Evolutionary conservation across 2,113 vertebrate species (phyloP), one percentile per base, ranked within the genome.

Genomic region (Entosphenus tridentatus): DNA sequence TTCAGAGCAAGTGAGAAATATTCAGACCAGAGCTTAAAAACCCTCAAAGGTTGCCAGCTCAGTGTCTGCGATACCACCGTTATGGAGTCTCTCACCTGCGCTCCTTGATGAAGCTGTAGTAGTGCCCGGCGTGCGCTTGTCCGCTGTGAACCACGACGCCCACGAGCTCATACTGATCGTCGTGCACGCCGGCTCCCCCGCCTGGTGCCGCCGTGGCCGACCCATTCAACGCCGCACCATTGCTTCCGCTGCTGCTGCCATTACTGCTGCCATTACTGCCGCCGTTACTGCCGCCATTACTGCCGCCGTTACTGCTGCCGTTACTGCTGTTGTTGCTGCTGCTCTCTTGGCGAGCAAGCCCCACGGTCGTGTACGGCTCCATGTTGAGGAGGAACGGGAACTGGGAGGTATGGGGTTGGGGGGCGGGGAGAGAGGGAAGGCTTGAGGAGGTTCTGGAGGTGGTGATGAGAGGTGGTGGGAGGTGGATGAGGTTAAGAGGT

Each of bases 81-180:
- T 39, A 39, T 39, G n/a, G 62, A 65, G 10, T 11, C 8, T 62
- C 78, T 82, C 77, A 95, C 93, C 92, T 87, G 68, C 92, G 80
- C 67, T 97, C 93, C 80, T 98, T 98, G 70, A 98, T 96, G 80
- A 98, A 97, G 72, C 92, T 96, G 72, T 98, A 98, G 78, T 98
- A 98, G 74, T 98, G 93, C 39, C 93, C 93, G 0, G 93, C 93
- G 0, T 98, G 92, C 1, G 93, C 93, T 78, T 98, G 93, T 1
- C 93, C 92, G 2, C 91, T 97, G 78, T 98, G 93, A 13, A 98
- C 93, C 39, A 98, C 90, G 58, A 98, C 88, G 12, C 93, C 93
- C 1, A 96, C 89, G 1, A 98, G 86, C 69, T 98, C 93, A 1
- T 96, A 98, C 81, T 96, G 96, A 65, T 65, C 62, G 10, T 39